These are phyloP conservation scores for Dolichopus griseipennis DNA, from an alignment of 2,888 invertebrate genomes.

Conservation along the genomic window DNA sequence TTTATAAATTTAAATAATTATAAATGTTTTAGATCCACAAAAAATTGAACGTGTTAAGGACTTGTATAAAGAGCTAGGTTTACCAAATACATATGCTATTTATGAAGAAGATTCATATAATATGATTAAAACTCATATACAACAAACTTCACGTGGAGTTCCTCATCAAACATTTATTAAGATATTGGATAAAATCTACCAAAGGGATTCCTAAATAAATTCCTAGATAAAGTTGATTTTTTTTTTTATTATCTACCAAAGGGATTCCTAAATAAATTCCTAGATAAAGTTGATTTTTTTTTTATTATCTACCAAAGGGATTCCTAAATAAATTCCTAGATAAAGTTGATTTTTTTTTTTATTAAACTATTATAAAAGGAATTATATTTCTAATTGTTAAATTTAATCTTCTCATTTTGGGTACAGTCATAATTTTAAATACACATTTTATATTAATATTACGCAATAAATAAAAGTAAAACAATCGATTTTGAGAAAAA, in stretches of 20 bases:
- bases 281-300: neutral
- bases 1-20: neutral
- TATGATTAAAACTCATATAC: conserved; percentile 71
- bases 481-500: too few species aligned
- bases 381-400: too few species aligned
- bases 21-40: conserved; percentile 46
- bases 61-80: conserved; percentile 65
- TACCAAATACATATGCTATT: conserved; percentile 66
- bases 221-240: conserved; percentile 40
- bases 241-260: conserved; percentile 68
- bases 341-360: neutral
- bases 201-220: conserved; percentile 53
- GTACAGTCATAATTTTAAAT: too few species aligned
- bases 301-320: conserved; percentile 70
- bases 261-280: conserved; percentile 55
- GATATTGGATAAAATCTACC: conserved; percentile 72
- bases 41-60: conserved; percentile 61
- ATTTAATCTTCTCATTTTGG: too few species aligned
- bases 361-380: too few species aligned
- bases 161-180: conserved; percentile 76
- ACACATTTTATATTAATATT: too few species aligned
- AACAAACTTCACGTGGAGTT: conserved; percentile 71
- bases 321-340: too few species aligned
- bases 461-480: too few species aligned
- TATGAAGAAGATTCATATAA: conserved; percentile 80